Percentiles rank a stretch among this genome's conserved stretches.
These are phyloP conservation scores for Nomada ruficornis DNA, from an alignment of 2,888 invertebrate genomes.

Conservation along the genomic window DNA sequence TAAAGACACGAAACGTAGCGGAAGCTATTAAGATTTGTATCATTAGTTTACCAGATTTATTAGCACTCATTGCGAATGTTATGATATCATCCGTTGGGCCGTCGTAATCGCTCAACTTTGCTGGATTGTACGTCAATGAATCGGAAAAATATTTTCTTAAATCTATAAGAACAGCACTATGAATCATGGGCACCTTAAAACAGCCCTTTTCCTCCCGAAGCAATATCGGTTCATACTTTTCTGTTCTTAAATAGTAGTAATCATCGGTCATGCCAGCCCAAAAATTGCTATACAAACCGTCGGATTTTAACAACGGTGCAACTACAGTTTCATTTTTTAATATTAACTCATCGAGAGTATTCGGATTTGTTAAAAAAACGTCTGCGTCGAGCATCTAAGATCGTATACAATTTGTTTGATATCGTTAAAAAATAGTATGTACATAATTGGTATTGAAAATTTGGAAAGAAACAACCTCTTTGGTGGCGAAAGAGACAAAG, in stretches of 20 bases:
- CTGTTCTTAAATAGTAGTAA: conserved; percentile 93
- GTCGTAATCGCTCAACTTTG: conserved; percentile 87
- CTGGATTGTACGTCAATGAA: conserved; percentile 90
- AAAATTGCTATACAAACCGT: conserved; percentile 96
- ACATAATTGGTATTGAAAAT: too few species aligned
- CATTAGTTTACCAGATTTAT: conserved; percentile 86
- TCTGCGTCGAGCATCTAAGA: conserved; percentile 93
- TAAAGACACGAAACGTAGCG: not conserved
- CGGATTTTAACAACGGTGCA: conserved; percentile 94
- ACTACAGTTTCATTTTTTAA: conserved; percentile 88
- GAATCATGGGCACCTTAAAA: conserved; percentile 95
- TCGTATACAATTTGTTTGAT: not conserved
- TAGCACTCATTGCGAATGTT: conserved; percentile 94
- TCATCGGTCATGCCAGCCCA: conserved; percentile 97
- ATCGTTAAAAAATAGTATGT: too few species aligned
- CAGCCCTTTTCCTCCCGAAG: conserved; percentile 89
- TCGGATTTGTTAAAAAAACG: conserved; percentile 90
- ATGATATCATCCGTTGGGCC: conserved; percentile 97
- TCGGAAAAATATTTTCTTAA: conserved; percentile 87
- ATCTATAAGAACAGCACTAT: conserved; percentile 93
- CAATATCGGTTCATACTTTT: conserved; percentile 93
- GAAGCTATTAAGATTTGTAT: not conserved
- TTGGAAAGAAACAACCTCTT: too few species aligned
- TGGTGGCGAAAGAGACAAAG: not conserved
- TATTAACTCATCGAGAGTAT: conserved; percentile 88